Evolutionary conservation across 1,140 invertebrate genomes (phyloP).

Genomic region (Papilio glaucus): DNA sequence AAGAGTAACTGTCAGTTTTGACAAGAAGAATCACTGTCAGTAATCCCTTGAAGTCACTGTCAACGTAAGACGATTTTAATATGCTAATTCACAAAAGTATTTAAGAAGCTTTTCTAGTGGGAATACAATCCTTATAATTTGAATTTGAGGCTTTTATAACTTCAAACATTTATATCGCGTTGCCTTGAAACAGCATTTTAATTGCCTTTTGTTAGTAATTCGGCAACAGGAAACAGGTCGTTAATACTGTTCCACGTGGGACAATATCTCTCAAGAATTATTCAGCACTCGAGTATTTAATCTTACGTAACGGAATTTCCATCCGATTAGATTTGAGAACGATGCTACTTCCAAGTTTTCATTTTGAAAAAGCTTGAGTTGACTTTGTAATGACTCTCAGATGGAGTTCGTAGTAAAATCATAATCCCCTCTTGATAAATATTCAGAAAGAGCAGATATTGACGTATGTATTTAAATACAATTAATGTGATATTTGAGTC

Average conservation of each 20-base stretch:
- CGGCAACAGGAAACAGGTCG: no score
- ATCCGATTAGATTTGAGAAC: not conserved
- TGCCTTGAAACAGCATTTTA: not conserved
- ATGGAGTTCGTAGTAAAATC: no score
- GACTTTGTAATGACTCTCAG: not conserved
- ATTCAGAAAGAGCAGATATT: no score
- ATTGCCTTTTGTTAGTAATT: not conserved
- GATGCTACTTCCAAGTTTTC: not conserved
- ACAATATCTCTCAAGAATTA: not conserved
- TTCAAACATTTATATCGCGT: not conserved
- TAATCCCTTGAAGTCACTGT: no score
- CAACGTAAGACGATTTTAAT: not conserved
- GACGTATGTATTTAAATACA: no score
- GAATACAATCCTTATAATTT: not conserved
- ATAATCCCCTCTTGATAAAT: no score
- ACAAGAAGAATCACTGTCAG: no score
- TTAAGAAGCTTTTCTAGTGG: no score
- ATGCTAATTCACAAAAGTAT: no score
- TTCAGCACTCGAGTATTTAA: not conserved
- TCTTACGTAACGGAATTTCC: conserved; percentile 13
- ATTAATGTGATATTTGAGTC: no score
- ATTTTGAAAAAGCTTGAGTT: not conserved
- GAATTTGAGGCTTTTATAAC: not conserved
- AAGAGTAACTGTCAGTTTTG: no score
- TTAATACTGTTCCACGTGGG: not conserved